phyloP scores from a whole-genome alignment of 2,797 vertebrate species.

The Leptoclinus maculatus region DNA sequence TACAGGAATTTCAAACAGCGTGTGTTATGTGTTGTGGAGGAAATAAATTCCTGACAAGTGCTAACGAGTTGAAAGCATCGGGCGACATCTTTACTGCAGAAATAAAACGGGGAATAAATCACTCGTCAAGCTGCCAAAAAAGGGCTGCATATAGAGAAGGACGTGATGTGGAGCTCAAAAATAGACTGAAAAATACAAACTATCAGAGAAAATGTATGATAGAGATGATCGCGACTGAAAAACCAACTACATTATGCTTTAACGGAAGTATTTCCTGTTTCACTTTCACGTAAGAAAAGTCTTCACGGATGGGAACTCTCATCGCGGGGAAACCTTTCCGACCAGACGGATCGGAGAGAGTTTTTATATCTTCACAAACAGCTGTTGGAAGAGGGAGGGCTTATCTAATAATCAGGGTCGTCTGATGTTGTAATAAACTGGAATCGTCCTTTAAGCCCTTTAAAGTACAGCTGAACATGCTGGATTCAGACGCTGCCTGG shows the following conservation, averaged over 20 bases:
- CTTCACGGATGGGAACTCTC: no score
- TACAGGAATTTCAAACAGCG: not conserved
- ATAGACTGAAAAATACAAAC: not conserved
- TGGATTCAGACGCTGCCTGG: slow-evolving; percentile 1
- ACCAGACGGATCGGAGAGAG: not conserved
- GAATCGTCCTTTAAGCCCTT: slow-evolving; percentile 50
- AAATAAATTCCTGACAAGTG: slow-evolving; percentile 6
- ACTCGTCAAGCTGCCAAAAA: slow-evolving; percentile 9
- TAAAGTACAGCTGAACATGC: slow-evolving; percentile 11
- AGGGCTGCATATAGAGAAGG: not conserved
- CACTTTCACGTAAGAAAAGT: not conserved
- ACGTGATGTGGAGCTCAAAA: not conserved
- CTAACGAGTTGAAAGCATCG: slow-evolving; percentile 7
- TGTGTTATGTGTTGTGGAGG: not conserved
- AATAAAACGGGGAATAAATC: not conserved
- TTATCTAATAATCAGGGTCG: not conserved
- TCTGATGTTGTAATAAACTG: slow-evolving; percentile 15
- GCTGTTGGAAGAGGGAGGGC: not conserved
- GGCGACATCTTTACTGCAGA: slow-evolving; percentile 14
- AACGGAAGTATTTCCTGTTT: not conserved
- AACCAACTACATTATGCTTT: not conserved
- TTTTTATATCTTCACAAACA: not conserved
- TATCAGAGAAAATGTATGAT: not conserved
- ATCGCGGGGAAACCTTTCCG: not conserved
- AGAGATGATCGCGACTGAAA: not conserved